Evolutionary conservation across 2,888 invertebrate genomes (phyloP).

Genomic region (Sinopyrophorus schimmeli): DNA sequence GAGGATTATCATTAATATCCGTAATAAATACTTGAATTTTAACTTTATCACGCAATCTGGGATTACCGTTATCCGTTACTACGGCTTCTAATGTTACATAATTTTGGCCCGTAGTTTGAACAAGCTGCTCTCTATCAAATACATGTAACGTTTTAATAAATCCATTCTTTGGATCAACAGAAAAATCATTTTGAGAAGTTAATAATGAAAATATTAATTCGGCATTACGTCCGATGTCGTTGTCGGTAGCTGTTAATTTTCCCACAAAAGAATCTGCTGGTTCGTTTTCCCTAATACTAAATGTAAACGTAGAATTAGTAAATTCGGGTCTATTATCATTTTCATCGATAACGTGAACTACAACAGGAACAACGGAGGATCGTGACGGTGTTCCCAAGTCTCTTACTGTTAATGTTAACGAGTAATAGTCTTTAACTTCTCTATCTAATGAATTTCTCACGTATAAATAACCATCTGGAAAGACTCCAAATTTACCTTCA

Average conservation of each 20-base stretch:
- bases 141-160: conserved; percentile 82
- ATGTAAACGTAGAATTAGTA: conserved; percentile 86
- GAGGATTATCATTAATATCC: conserved; percentile 91
- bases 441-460: conserved; percentile 85
- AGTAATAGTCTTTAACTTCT: conserved; percentile 90
- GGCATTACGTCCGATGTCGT: conserved; percentile 88
- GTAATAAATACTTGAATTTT: conserved; percentile 84
- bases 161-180: conserved; percentile 87
- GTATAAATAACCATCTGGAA: conserved; percentile 92
- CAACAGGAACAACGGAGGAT: conserved; percentile 86
- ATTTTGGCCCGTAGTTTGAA: conserved; percentile 76
- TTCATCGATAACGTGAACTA: conserved; percentile 92
- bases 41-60: conserved; percentile 79
- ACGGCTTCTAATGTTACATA: conserved; percentile 83
- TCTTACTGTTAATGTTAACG: conserved; percentile 79
- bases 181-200: conserved; percentile 77
- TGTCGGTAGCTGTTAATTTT: conserved; percentile 85
- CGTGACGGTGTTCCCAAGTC: conserved; percentile 79
- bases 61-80: conserved; percentile 82
- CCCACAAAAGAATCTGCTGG: conserved; percentile 90
- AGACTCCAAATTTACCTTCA: conserved; percentile 88
- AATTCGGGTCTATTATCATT: conserved; percentile 96
- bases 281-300: conserved; percentile 86
- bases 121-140: conserved; percentile 87
- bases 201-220: conserved; percentile 83